Percentiles rank a stretch among this genome's conserved stretches.
Conservation (phyloP, 2,113 vertebrate species). For the Neopipo cinnamomea region DNA sequence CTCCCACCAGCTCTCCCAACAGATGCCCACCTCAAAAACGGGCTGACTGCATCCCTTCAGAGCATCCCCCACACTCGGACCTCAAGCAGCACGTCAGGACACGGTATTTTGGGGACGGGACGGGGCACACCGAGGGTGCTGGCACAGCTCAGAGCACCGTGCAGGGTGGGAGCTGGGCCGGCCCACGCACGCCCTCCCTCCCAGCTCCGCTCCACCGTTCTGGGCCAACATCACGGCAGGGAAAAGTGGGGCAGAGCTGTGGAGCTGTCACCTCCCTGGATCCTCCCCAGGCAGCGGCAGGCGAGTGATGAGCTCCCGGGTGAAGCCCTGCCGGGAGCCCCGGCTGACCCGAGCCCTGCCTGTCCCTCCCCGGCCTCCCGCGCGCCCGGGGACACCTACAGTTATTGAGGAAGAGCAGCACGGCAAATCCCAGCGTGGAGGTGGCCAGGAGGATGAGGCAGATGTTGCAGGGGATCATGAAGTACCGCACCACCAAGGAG, state of each 20-base stretch:
- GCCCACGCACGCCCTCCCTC: not conserved
- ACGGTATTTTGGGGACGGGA: rapidly evolving
- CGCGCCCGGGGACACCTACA: constrained; percentile 79
- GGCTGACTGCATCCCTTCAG: rapidly evolving
- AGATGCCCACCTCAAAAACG: rapidly evolving
- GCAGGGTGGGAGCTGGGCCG: not conserved
- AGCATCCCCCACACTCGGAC: not conserved
- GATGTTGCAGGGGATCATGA: constrained; percentile 98
- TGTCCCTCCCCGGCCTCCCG: not conserved
- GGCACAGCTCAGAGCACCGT: not conserved
- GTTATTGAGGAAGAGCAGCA: constrained; percentile 96
- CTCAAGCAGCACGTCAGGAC: not conserved
- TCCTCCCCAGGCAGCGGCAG: not conserved
- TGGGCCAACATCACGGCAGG: not conserved
- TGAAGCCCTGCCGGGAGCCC: not conserved
- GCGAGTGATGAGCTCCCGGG: rapidly evolving
- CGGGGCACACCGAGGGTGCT: not conserved
- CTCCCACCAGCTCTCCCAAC: not conserved
- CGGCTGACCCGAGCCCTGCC: not conserved
- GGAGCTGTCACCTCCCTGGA: not conserved
- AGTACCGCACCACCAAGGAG: constrained; percentile 92
- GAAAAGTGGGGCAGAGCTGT: not conserved
- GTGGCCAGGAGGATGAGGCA: constrained; percentile 95
- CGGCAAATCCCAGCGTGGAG: constrained; percentile 89
- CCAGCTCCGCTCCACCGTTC: rapidly evolving